Conservation (phyloP, 1,140 invertebrate species). For the Drosophila lowei region DNA sequence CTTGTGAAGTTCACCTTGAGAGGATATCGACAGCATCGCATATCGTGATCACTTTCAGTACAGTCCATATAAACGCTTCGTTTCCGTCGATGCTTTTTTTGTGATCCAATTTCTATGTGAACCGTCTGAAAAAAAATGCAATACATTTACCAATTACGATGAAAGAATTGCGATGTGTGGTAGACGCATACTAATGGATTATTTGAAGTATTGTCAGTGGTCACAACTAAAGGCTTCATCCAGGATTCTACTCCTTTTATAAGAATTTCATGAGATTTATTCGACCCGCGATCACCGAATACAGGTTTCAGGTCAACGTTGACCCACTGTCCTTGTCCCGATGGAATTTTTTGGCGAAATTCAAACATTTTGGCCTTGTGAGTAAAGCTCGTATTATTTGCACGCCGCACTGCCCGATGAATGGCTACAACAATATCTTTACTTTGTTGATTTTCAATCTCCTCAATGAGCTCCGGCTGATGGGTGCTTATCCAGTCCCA, state of each 20-base stretch:
- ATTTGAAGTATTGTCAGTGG: constrained; percentile 51
- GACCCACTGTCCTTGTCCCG: constrained; percentile 87
- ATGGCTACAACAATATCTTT: constrained; percentile 59
- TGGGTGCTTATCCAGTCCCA: constrained; percentile 66
- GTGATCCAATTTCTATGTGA: constrained; percentile 90
- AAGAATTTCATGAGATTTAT: constrained; percentile 89
- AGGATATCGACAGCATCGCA: constrained; percentile 94
- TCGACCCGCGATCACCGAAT: constrained; percentile 87
- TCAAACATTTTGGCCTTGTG: constrained; percentile 69
- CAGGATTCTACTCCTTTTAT: constrained; percentile 87
- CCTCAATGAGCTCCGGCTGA: constrained; percentile 52
- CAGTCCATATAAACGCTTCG: constrained; percentile 84
- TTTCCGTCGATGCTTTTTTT: constrained; percentile 87
- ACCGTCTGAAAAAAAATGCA: constrained; percentile 87
- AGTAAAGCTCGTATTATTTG: constrained; percentile 56
- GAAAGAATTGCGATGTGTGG: constrained; percentile 8
- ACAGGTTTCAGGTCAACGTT: constrained; percentile 90
- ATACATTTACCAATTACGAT: background rate
- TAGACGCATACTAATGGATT: constrained; percentile 55
- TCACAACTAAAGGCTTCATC: constrained; percentile 82
- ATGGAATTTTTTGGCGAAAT: constrained; percentile 67
- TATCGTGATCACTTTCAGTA: constrained; percentile 85
- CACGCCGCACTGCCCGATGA: constrained; percentile 41
- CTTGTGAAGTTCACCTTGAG: constrained; percentile 97
- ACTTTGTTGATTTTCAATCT: constrained; percentile 29